These are phyloP conservation scores for Anthoptus insignis DNA, from an alignment of 2,888 invertebrate species.

Conservation along the genomic window DNA sequence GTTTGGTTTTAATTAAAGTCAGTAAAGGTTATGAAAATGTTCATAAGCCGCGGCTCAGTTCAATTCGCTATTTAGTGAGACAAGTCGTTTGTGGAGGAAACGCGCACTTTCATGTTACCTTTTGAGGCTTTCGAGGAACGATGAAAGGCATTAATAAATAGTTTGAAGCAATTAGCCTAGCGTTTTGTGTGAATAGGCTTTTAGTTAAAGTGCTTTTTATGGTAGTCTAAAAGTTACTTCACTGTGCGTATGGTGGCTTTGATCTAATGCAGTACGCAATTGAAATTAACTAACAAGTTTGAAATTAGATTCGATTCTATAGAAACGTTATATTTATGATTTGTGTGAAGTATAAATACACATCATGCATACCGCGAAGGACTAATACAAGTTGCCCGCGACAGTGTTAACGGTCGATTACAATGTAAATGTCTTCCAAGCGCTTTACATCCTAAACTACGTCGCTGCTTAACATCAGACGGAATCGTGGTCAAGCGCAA, in stretches of 20 bases:
- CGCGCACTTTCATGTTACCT: constrained; percentile 25
- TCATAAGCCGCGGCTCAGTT: constrained; percentile 7
- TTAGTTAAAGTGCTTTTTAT: constrained; percentile 30
- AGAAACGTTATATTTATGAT: no score
- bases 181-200: constrained; percentile 33
- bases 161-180: constrained; percentile 34
- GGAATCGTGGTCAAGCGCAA: no score
- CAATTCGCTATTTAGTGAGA: constrained; percentile 8
- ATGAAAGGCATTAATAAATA: constrained; percentile 35
- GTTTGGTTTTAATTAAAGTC: no score
- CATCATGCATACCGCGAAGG: no score
- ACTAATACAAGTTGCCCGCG: no score
- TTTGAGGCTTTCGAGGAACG: constrained; percentile 34
- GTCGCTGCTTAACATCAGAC: no score
- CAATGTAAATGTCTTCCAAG: no score
- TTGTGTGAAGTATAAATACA: no score
- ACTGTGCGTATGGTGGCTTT: constrained; percentile 6
- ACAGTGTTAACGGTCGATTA: no score
- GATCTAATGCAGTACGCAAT: neutral
- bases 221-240: constrained; percentile 28
- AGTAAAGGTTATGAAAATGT: no score
- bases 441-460: no score
- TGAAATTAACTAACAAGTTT: neutral
- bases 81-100: constrained; percentile 30
- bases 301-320: neutral